A percentile compares a stretch with the other conserved stretches of the same genome.
Evolutionary conservation across 2,113 vertebrate species (phyloP).

Genomic region (Phalacrocorax pelagicus): DNA sequence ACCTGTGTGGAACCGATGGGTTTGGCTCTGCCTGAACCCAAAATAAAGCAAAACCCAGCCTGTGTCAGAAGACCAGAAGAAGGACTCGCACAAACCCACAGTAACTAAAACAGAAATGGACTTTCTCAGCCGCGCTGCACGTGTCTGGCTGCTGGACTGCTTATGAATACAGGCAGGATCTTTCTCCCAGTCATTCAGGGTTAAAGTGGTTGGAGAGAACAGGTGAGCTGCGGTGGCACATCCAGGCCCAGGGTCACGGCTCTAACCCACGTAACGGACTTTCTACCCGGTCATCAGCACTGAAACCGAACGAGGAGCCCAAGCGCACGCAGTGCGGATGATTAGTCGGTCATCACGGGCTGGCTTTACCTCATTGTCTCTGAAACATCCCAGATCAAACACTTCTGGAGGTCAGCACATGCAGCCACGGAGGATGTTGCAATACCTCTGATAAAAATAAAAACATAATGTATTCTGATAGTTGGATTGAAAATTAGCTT

Average conservation of each 20-base stretch:
- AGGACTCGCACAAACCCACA: background rate
- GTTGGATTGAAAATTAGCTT: conserved; percentile 44
- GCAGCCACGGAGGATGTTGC: background rate
- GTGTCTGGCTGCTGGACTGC: background rate
- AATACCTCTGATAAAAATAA: conserved; percentile 5
- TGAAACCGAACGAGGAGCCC: background rate
- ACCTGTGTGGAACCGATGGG: background rate
- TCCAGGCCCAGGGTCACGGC: background rate
- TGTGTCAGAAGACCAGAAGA: background rate
- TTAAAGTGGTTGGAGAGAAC: background rate
- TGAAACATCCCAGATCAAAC: background rate
- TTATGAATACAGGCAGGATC: background rate
- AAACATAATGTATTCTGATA: conserved; percentile 13
- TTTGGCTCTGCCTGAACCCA: background rate
- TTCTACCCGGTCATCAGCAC: background rate
- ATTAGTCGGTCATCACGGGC: background rate
- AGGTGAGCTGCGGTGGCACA: background rate
- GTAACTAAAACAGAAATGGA: background rate
- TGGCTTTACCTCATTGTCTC: background rate
- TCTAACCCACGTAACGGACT: background rate
- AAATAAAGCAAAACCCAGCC: background rate
- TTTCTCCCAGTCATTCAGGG: background rate
- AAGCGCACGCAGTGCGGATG: background rate
- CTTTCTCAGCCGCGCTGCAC: background rate
- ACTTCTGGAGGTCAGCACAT: conserved; percentile 11